phyloP scores from a whole-genome alignment of 2,888 invertebrate species.

The Acleris sparsana region DNA sequence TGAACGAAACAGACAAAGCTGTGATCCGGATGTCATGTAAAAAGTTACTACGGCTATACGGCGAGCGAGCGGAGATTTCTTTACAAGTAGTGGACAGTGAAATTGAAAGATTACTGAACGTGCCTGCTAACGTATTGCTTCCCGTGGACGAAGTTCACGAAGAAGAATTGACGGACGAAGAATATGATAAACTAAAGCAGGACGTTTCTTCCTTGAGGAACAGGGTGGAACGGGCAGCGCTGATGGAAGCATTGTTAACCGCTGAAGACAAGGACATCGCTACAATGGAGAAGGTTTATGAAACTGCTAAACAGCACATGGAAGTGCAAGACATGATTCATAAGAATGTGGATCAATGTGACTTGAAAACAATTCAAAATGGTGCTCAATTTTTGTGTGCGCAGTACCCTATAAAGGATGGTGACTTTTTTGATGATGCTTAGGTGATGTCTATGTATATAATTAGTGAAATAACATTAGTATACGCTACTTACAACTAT shows the following conservation, averaged over 20 bases:
- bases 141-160: slow-evolving; percentile 71
- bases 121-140: slow-evolving; percentile 70
- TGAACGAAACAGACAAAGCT: slow-evolving; percentile 69
- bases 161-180: slow-evolving; percentile 62
- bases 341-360: slow-evolving; percentile 54
- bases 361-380: slow-evolving; percentile 55
- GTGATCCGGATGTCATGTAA: slow-evolving; percentile 68
- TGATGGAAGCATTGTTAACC: slow-evolving; percentile 68
- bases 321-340: slow-evolving; percentile 63
- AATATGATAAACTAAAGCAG: slow-evolving; percentile 63
- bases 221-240: slow-evolving; percentile 67
- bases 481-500: not conserved
- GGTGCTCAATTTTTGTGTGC: slow-evolving; percentile 65
- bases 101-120: slow-evolving; percentile 64
- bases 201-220: slow-evolving; percentile 63
- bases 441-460: slow-evolving; percentile 12
- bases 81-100: slow-evolving; percentile 66
- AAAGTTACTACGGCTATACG: slow-evolving; percentile 67
- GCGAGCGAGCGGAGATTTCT: slow-evolving; percentile 67
- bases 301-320: slow-evolving; percentile 72
- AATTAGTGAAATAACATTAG: not conserved
- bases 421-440: slow-evolving; percentile 44
- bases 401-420: slow-evolving; percentile 55
- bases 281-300: slow-evolving; percentile 66
- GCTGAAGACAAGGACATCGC: slow-evolving; percentile 70